phyloP scores from a whole-genome alignment of 2,888 invertebrate genomes.

The Emesis furor region DNA sequence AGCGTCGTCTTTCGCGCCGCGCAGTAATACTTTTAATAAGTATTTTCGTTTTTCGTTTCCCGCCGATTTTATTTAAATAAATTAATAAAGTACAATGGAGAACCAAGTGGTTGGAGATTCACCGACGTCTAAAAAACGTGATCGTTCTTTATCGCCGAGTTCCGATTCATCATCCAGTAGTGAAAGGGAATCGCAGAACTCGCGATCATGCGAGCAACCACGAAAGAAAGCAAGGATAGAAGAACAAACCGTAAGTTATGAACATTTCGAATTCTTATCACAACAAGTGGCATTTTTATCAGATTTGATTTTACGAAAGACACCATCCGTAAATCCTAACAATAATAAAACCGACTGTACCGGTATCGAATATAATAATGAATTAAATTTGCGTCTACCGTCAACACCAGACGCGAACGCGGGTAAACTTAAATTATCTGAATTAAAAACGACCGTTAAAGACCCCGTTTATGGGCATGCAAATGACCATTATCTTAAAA shows the following conservation, averaged over 20 bases:
- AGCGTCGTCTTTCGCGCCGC: conserved; percentile 8
- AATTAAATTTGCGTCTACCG: conserved; percentile 28
- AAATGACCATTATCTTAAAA: conserved; percentile 27
- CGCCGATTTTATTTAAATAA: not conserved
- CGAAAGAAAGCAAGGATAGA: not conserved
- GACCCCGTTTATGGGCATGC: conserved; percentile 34
- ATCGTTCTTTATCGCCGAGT: conserved; percentile 12
- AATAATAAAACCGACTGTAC: not conserved
- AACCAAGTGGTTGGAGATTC: not conserved
- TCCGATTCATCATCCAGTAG: conserved; percentile 8
- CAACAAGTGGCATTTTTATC: conserved; percentile 40
- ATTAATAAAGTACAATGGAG: not conserved
- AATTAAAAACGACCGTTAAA: conserved; percentile 31
- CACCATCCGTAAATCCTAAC: not conserved
- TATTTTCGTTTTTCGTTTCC: not conserved
- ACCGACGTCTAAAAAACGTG: conserved; percentile 10
- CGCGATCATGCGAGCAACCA: not conserved
- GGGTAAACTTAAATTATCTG: conserved; percentile 34
- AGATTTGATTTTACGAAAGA: conserved; percentile 32
- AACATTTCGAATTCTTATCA: conserved; percentile 32
- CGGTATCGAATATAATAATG: not conserved
- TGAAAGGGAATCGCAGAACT: conserved; percentile 17
- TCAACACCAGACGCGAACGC: not conserved
- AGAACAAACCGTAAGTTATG: conserved; percentile 16
- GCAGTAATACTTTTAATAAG: not conserved